Conservation (phyloP, 2,888 invertebrate genomes). For the Lordiphosa andalusiaca region DNA sequence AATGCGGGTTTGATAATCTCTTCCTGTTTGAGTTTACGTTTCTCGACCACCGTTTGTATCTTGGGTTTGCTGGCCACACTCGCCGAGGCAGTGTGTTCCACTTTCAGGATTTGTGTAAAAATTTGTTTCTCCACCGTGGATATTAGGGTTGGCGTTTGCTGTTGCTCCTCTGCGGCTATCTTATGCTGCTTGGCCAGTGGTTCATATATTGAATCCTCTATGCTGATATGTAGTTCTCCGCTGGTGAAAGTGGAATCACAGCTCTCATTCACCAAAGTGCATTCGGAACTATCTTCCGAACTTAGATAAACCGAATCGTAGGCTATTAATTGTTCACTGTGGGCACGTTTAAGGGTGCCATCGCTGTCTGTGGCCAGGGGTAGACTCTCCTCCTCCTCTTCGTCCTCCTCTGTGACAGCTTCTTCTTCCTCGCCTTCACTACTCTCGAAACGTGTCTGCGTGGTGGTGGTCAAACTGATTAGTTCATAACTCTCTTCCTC, state of each 20-base stretch:
- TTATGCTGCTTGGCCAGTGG: conserved; percentile 62
- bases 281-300: conserved; percentile 79
- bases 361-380: conserved; percentile 21
- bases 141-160: conserved; percentile 17
- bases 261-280: conserved; percentile 73
- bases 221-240: conserved; percentile 77
- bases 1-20: conserved; percentile 5
- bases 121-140: conserved; percentile 48
- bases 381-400: conserved; percentile 19
- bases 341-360: conserved; percentile 16
- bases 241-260: conserved; percentile 53
- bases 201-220: conserved; percentile 77
- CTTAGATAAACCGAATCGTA: conserved; percentile 80
- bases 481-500: conserved; percentile 72
- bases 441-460: conserved; percentile 68
- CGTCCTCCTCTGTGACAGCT: background rate
- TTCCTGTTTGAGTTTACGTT: conserved; percentile 74
- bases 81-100: conserved; percentile 67
- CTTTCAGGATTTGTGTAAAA: conserved; percentile 72
- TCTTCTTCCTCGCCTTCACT: conserved; percentile 61
- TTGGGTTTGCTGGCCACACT: conserved; percentile 82
- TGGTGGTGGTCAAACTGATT: conserved; percentile 76
- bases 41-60: conserved; percentile 81
- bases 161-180: conserved; percentile 26
- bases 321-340: conserved; percentile 69